Conservation (phyloP, 2,797 vertebrate genomes). For the Hypotaenidia okinawae region DNA sequence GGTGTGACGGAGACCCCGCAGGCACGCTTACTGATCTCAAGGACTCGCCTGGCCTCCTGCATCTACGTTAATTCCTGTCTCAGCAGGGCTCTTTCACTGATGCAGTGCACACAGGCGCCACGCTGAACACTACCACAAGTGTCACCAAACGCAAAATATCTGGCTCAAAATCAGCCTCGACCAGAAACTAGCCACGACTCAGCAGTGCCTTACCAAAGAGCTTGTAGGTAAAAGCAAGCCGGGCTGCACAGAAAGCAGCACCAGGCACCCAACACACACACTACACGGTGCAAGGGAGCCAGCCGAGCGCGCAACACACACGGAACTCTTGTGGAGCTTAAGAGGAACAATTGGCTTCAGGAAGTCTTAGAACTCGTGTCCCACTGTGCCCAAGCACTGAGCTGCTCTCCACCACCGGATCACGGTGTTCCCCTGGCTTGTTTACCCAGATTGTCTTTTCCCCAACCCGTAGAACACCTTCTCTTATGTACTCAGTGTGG, state of each 20-base stretch:
- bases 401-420: not conserved
- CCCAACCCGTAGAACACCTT: not conserved
- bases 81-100: not conserved
- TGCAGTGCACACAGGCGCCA: not conserved
- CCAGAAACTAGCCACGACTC: not conserved
- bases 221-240: not conserved
- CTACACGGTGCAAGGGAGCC: not conserved
- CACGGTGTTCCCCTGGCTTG: not conserved
- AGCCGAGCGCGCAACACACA: not conserved
- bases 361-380: not conserved
- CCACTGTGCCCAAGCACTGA: not conserved
- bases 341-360: not conserved
- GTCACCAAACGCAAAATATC: not conserved
- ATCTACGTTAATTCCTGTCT: not conserved
- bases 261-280: rapidly evolving
- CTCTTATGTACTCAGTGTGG: not conserved
- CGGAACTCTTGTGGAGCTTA: not conserved
- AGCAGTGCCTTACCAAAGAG: not conserved
- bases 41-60: not conserved
- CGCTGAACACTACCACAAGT: not conserved
- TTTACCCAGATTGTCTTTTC: not conserved
- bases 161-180: not conserved
- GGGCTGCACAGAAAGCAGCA: not conserved
- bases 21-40: too few relatives aligned
- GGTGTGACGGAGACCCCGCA: rapidly evolving